phyloP scores from a whole-genome alignment of 2,113 vertebrate species.

The Sinosuthora webbiana region DNA sequence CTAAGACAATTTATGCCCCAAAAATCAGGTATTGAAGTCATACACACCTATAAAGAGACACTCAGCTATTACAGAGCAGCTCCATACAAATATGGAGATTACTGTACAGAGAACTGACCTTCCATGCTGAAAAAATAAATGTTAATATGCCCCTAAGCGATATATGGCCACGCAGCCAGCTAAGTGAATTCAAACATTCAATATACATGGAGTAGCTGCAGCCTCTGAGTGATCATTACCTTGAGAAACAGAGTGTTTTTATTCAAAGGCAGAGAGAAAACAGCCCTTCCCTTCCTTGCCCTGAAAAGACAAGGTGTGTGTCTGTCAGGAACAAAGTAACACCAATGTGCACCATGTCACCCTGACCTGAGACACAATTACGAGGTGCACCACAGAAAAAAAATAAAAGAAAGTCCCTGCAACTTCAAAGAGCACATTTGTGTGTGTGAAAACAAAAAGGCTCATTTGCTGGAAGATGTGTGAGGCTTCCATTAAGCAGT shows the following conservation, averaged over 20 bases:
- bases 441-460: background rate
- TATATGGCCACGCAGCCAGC: background rate
- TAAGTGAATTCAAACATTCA: background rate
- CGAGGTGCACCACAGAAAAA: background rate
- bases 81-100: background rate
- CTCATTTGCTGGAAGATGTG: background rate
- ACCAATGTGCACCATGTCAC: background rate
- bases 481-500: background rate
- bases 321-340: background rate
- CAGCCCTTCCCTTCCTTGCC: background rate
- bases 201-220: background rate
- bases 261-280: background rate
- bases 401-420: background rate
- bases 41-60: background rate
- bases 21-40: background rate
- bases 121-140: background rate
- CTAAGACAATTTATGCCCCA: background rate
- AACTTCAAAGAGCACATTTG: background rate
- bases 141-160: background rate
- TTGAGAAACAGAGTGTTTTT: background rate
- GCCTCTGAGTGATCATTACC: background rate
- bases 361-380: background rate
- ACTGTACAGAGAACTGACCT: background rate
- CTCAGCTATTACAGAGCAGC: background rate
- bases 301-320: background rate